phyloP scores from a whole-genome alignment of 2,888 invertebrate genomes.

The Drosophila ezoana region DNA sequence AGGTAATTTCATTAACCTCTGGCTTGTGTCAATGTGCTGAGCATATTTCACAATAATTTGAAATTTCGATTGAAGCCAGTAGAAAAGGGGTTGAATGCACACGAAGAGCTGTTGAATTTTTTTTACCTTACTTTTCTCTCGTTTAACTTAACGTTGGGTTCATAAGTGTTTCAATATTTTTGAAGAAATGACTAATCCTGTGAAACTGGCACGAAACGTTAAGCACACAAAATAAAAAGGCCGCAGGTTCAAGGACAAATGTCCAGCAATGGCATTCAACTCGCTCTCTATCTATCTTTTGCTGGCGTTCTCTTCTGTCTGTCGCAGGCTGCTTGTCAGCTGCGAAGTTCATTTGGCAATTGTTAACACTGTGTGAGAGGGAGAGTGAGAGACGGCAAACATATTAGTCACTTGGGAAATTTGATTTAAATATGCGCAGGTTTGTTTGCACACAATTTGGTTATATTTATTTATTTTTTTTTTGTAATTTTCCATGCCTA shows the following conservation, averaged over 20 bases:
- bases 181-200: slow-evolving; percentile 17
- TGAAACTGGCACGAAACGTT: slow-evolving; percentile 17
- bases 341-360: slow-evolving; percentile 21
- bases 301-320: slow-evolving; percentile 6
- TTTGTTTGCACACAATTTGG: slow-evolving; percentile 17
- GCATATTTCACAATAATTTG: slow-evolving; percentile 50
- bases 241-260: slow-evolving; percentile 64
- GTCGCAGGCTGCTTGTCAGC: slow-evolving; percentile 3
- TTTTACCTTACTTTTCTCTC: neutral
- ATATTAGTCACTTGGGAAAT: slow-evolving; percentile 43
- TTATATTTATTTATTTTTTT: neutral
- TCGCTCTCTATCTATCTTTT: slow-evolving; percentile 21
- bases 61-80: slow-evolving; percentile 24
- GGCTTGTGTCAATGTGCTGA: slow-evolving; percentile 44
- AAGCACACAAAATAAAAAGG: slow-evolving; percentile 22
- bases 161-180: neutral
- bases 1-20: slow-evolving; percentile 54
- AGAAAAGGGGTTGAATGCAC: slow-evolving; percentile 24
- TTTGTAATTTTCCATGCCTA: slow-evolving; percentile 10
- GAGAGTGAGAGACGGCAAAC: slow-evolving; percentile 6
- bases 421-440: slow-evolving; percentile 10
- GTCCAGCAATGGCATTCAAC: slow-evolving; percentile 59
- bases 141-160: slow-evolving; percentile 1
- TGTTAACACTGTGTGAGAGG: neutral
- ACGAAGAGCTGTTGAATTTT: neutral